Conservation (phyloP, 2,888 invertebrate genomes). For the Hipparchia semele region DNA sequence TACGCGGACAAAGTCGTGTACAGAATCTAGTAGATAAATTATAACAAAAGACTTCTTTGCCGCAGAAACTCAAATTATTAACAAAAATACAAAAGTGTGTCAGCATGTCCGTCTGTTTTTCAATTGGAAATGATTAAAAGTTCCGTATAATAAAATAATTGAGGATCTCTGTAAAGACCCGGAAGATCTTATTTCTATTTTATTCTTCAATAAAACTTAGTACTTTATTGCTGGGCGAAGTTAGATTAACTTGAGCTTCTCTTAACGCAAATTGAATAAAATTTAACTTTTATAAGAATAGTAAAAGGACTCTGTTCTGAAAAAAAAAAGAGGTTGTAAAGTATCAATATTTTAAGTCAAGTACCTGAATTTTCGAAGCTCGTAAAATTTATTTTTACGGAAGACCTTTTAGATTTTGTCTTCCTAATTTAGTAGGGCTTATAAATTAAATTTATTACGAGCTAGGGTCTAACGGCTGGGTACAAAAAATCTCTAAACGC, state of each 20-base stretch:
- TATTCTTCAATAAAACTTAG: slow-evolving; percentile 1
- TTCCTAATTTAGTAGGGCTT: not conserved
- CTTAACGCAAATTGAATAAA: slow-evolving; percentile 23
- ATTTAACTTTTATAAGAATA: slow-evolving; percentile 17
- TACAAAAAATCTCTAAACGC: too few relatives aligned
- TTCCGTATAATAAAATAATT: not conserved
- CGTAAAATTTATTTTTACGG: not conserved
- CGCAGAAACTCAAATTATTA: too few relatives aligned
- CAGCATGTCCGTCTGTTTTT: not conserved
- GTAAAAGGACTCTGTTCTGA: slow-evolving; percentile 1
- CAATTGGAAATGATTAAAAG: not conserved
- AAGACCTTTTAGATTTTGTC: not conserved
- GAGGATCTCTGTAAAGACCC: not conserved
- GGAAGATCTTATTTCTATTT: not conserved
- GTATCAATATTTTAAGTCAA: slow-evolving; percentile 9
- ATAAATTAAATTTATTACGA: not conserved
- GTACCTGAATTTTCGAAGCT: not conserved
- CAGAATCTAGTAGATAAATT: too few relatives aligned
- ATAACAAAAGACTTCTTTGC: too few relatives aligned
- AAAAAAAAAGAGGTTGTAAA: not conserved
- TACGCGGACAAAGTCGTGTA: too few relatives aligned
- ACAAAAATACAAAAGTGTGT: too few relatives aligned
- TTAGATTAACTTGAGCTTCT: slow-evolving; percentile 20
- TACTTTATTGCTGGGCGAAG: slow-evolving; percentile 16
- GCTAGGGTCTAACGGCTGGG: not conserved